These are phyloP conservation scores for Anarrhichthys ocellatus DNA, from an alignment of 2,113 vertebrate species.

Conservation along the genomic window DNA sequence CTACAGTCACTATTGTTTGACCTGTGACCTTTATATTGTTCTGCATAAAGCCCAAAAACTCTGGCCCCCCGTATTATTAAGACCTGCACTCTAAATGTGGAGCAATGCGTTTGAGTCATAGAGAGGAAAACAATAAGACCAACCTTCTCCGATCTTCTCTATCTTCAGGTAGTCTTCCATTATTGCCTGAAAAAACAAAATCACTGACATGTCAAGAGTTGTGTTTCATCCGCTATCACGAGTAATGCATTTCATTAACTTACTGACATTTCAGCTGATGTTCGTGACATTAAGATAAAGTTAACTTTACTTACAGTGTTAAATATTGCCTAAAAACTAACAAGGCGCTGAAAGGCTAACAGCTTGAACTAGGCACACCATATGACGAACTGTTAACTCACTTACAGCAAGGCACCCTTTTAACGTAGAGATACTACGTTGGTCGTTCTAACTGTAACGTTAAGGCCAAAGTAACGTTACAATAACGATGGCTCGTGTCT, in stretches of 20 bases:
- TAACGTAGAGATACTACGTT: neutral
- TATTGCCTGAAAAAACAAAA: slow-evolving; percentile 32
- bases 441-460: neutral
- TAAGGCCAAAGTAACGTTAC: neutral
- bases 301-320: neutral
- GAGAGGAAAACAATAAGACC: slow-evolving; percentile 47
- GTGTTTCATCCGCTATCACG: neutral
- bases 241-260: neutral
- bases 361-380: no score
- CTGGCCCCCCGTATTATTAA: neutral
- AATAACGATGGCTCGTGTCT: neutral
- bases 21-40: no score
- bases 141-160: slow-evolving; percentile 99
- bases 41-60: no score
- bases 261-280: neutral
- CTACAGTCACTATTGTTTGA: no score
- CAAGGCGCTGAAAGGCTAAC: neutral
- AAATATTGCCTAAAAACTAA: neutral
- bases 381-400: no score
- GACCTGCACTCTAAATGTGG: neutral
- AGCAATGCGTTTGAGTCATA: neutral
- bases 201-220: neutral
- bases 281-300: neutral
- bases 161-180: slow-evolving; percentile 96
- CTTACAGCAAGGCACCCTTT: neutral